Evolutionary conservation across 1,140 invertebrate species (phyloP).

Genomic region (Acyrthosiphon pisum): DNA sequence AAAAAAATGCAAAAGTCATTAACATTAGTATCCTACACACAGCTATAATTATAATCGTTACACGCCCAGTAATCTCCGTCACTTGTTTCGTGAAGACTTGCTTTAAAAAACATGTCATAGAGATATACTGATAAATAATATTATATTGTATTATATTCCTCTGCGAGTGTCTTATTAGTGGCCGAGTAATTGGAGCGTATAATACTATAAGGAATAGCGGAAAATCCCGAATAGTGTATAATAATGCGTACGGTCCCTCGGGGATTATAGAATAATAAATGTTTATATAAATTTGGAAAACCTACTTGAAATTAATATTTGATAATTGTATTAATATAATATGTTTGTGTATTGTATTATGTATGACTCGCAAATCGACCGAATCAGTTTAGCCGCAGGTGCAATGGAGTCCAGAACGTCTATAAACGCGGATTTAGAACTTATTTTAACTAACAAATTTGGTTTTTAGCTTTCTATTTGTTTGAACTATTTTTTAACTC

Average conservation of each 20-base stretch:
- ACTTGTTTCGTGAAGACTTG: background rate
- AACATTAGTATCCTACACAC: background rate
- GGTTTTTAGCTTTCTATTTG: background rate
- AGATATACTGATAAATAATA: too few species aligned
- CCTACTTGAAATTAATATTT: background rate
- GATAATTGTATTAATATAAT: background rate
- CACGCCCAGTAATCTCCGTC: background rate
- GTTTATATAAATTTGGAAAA: background rate
- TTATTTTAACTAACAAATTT: background rate
- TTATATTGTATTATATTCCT: background rate
- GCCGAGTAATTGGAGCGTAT: background rate
- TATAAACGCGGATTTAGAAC: background rate
- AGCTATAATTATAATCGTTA: background rate
- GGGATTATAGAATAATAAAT: background rate
- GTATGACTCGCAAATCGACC: background rate
- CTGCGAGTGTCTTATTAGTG: background rate
- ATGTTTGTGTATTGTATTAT: background rate
- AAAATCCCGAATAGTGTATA: background rate
- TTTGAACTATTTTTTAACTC: background rate
- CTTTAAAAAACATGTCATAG: background rate
- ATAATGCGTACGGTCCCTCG: background rate
- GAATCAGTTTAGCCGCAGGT: background rate
- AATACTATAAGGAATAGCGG: background rate
- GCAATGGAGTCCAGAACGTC: too few species aligned
- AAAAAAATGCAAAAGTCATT: background rate